Evolutionary conservation across 2,113 vertebrate species (phyloP).

Genomic region (Passer domesticus): DNA sequence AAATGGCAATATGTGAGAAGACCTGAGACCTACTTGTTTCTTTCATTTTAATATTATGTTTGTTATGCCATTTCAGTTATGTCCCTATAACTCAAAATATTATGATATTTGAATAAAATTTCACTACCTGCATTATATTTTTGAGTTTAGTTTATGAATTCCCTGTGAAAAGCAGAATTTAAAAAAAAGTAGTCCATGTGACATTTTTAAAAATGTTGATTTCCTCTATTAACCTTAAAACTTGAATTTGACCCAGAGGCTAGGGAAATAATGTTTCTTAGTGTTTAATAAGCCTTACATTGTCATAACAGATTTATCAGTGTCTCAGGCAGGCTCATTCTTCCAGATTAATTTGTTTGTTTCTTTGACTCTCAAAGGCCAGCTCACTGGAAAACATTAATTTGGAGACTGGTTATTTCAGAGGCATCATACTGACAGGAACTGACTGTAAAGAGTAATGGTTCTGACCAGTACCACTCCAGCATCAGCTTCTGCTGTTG

Average conservation of each 20-base stretch:
- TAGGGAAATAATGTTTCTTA: conserved; percentile 8
- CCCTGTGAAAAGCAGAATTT: not conserved
- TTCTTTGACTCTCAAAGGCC: conserved; percentile 39
- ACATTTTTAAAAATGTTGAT: not conserved
- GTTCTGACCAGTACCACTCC: not conserved
- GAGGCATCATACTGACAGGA: not conserved
- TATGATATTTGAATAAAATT: not conserved
- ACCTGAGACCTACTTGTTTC: not conserved
- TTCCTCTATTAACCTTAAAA: conserved; percentile 34
- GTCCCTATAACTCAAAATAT: not conserved
- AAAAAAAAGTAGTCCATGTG: not conserved
- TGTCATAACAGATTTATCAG: conserved; percentile 55
- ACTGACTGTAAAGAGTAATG: not conserved
- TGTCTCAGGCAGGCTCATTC: not conserved
- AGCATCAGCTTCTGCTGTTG: not conserved
- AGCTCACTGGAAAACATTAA: not conserved
- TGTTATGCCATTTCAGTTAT: not conserved
- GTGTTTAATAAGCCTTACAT: conserved; percentile 40
- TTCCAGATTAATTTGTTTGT: conserved; percentile 55
- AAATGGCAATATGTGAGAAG: not conserved
- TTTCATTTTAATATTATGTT: not conserved
- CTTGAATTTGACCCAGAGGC: conserved; percentile 9
- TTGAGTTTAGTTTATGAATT: not conserved
- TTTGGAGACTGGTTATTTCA: not conserved
- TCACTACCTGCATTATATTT: not conserved